Conservation (phyloP, 2,888 invertebrate genomes). For the Julus scandinavius region DNA sequence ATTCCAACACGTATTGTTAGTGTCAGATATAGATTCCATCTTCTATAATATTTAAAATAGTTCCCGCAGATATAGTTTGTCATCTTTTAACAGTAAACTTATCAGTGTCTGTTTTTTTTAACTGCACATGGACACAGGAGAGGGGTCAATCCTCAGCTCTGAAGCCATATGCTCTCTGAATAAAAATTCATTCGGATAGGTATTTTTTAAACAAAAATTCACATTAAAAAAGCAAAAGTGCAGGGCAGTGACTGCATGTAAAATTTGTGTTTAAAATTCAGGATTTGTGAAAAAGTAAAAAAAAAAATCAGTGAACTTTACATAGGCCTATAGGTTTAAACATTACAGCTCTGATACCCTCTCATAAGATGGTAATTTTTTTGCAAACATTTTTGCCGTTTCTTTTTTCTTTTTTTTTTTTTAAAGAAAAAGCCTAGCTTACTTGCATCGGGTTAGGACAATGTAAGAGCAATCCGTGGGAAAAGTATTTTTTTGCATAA, state of each 20-base stretch:
- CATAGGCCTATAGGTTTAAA: background rate
- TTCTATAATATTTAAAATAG: no score
- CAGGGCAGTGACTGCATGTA: constrained; percentile 39
- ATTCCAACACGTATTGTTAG: no score
- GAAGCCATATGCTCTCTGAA: no score
- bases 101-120: no score
- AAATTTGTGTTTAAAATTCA: constrained; percentile 6
- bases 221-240: background rate
- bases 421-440: background rate
- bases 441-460: background rate
- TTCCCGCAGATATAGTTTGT: no score
- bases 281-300: background rate
- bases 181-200: background rate
- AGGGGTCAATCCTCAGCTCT: no score
- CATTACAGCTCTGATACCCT: background rate
- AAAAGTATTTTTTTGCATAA: constrained; percentile 30
- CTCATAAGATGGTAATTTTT: constrained; percentile 17
- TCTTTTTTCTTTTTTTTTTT: background rate
- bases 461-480: constrained; percentile 15
- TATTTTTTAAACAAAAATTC: background rate
- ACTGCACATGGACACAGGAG: no score
- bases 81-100: no score
- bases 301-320: constrained; percentile 17
- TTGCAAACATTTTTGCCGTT: background rate
- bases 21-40: no score